phyloP scores from a whole-genome alignment of 2,113 vertebrate species.

The Cariama cristata region DNA sequence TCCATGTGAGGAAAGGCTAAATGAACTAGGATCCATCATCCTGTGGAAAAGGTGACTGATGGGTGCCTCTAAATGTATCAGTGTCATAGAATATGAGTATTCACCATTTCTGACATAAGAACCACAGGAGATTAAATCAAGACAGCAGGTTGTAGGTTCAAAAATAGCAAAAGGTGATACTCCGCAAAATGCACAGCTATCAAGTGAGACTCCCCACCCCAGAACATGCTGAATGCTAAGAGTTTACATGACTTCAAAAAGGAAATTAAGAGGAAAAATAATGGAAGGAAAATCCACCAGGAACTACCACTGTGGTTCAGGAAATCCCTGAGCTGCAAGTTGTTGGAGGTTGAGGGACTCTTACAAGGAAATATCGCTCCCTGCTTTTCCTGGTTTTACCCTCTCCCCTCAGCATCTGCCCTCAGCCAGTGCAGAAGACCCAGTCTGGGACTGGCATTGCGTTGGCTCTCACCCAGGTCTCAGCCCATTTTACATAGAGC shows the following conservation, averaged over 20 bases:
- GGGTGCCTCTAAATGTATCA: neutral
- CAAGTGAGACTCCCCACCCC: accelerated
- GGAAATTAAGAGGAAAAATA: neutral
- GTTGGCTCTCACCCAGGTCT: neutral
- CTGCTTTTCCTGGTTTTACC: neutral
- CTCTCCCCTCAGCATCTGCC: neutral
- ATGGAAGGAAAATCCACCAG: neutral
- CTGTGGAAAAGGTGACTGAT: neutral
- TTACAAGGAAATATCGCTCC: neutral
- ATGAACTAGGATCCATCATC: neutral
- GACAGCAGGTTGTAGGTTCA: neutral
- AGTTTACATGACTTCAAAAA: neutral
- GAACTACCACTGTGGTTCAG: neutral
- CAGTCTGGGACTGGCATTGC: neutral
- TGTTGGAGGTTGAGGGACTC: neutral
- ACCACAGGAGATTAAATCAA: neutral
- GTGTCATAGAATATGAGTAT: neutral
- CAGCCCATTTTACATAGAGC: neutral
- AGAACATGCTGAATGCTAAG: neutral
- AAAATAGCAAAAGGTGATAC: neutral
- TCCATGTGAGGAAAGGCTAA: neutral
- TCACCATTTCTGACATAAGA: neutral
- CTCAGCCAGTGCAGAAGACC: neutral
- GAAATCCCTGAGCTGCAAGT: neutral
- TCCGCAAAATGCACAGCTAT: neutral